Percentiles rank a stretch among this genome's conserved stretches.
These are phyloP conservation scores for Choloepus hoffmanni DNA, from an alignment of 2,113 vertebrate genomes.

Conservation along the genomic window DNA sequence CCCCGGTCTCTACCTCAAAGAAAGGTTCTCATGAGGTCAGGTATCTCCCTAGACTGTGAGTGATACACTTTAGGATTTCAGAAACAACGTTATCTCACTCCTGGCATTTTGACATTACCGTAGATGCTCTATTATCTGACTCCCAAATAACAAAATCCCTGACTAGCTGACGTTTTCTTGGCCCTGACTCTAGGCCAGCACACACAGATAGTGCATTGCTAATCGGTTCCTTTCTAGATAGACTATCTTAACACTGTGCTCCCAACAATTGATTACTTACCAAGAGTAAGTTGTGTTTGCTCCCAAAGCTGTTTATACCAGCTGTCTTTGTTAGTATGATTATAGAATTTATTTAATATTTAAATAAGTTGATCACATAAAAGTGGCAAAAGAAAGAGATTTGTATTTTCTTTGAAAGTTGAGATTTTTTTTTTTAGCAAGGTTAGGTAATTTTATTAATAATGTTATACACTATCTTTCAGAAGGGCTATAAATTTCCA, in stretches of 20 bases:
- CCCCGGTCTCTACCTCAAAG: not conserved
- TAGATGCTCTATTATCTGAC: not conserved
- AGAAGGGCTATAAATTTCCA: too few species aligned
- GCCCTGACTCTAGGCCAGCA: not conserved
- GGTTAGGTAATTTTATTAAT: too few species aligned
- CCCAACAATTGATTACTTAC: too few species aligned
- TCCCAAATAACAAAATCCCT: not conserved
- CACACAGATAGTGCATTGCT: not conserved
- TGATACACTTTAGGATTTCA: slow-evolving; percentile 34
- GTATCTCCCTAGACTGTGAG: not conserved
- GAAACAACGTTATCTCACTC: slow-evolving; percentile 44
- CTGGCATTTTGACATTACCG: slow-evolving; percentile 26
- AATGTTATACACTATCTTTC: too few species aligned
- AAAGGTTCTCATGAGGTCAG: not conserved
- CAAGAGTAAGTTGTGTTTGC: not conserved
- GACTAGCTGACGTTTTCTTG: not conserved
- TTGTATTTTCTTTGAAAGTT: slow-evolving; percentile 8
- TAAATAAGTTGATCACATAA: slow-evolving; percentile 17
- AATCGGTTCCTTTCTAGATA: not conserved
- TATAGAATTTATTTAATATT: not conserved
- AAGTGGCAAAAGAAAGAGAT: slow-evolving; percentile 23
- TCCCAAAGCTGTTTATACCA: not conserved
- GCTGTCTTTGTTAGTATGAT: not conserved
- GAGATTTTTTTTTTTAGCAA: too few species aligned
- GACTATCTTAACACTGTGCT: not conserved